Conservation (phyloP, 2,797 vertebrate genomes). For the Avahi laniger region DNA sequence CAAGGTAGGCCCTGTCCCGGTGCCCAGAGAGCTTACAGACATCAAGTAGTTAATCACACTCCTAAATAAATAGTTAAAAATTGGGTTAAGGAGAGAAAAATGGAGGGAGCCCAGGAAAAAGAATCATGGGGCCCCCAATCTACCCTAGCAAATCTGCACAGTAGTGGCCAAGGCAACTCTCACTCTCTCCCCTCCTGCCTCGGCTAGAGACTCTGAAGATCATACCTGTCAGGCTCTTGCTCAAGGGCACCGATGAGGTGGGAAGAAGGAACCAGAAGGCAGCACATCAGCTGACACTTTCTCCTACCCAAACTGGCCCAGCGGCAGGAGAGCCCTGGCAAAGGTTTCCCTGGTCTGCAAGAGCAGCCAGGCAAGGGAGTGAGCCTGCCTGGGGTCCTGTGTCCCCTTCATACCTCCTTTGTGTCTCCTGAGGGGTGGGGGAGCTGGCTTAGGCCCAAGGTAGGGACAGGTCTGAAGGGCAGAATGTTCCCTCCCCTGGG, state of each 20-base stretch:
- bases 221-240: not conserved
- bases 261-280: not conserved
- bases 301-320: too few species aligned
- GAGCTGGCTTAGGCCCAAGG: not conserved
- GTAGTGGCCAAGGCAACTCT: not conserved
- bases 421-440: not conserved
- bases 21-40: not conserved
- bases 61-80: not conserved
- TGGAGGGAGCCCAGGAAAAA: not conserved
- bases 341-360: not conserved
- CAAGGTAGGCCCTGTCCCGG: not conserved
- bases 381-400: not conserved
- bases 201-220: not conserved
- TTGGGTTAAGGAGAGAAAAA: not conserved
- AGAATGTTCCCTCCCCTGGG: not conserved
- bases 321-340: not conserved
- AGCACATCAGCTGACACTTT: not conserved
- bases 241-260: fast-evolving
- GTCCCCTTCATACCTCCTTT: not conserved
- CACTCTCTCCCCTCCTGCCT: not conserved
- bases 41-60: not conserved
- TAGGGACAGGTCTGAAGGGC: not conserved
- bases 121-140: not conserved
- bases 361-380: not conserved
- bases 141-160: not conserved